Conservation (phyloP, 64 coral and sea anemone species). For the Dendronephthya gigantea region DNA sequence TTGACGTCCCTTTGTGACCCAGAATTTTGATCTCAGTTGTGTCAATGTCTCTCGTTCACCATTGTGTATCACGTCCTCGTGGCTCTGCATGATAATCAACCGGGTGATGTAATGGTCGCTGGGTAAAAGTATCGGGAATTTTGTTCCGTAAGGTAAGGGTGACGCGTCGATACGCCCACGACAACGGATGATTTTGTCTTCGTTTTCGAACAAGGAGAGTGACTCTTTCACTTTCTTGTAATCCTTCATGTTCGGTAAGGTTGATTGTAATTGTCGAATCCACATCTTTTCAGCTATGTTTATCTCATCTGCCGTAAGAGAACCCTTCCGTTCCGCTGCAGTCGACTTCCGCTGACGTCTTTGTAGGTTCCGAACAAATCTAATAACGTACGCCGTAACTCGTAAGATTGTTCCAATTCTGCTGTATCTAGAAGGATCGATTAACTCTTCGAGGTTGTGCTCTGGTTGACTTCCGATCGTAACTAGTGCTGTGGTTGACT, state of each 20-base stretch:
- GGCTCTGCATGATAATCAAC: constrained; percentile 9
- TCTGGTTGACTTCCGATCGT: background rate
- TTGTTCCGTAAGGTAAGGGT: constrained; percentile 5
- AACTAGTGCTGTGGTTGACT: background rate
- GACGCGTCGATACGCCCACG: background rate
- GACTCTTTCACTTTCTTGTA: constrained; percentile 1
- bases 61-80: constrained; percentile 29
- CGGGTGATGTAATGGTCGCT: constrained; percentile 15
- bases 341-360: background rate
- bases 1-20: constrained; percentile 14
- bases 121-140: constrained; percentile 26
- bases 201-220: background rate
- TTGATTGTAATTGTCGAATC: background rate
- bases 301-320: background rate
- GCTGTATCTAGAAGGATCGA: constrained; percentile 29
- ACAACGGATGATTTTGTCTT: background rate
- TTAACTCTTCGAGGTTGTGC: background rate
- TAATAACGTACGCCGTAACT: constrained; percentile 34
- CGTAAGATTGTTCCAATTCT: constrained; percentile 30
- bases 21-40: constrained; percentile 21
- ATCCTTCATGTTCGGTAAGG: background rate
- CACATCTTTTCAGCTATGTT: constrained; percentile 13
- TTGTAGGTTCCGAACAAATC: constrained; percentile 28
- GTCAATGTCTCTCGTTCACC: background rate
- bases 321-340: background rate